Percentiles rank a stretch among this genome's conserved stretches.
phyloP scores from a whole-genome alignment of 2,797 vertebrate genomes.

The Ciconia nigra region DNA sequence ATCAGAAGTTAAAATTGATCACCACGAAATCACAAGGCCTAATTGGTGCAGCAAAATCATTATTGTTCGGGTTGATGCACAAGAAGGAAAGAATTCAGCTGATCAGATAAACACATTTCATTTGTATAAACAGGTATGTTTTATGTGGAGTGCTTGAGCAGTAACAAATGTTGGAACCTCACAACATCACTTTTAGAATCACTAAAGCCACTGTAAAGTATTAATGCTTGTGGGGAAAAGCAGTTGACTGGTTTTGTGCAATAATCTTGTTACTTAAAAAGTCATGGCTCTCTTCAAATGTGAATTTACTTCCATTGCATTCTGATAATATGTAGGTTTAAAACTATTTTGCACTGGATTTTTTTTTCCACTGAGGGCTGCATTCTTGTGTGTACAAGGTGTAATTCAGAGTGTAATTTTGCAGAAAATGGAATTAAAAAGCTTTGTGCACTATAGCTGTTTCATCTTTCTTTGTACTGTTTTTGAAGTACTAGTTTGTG shows the following conservation, averaged over 20 bases:
- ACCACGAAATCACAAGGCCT: not conserved
- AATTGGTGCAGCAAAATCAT: not conserved
- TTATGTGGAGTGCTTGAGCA: not conserved
- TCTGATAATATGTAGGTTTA: not conserved
- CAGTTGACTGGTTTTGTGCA: not conserved
- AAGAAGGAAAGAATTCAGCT: not conserved
- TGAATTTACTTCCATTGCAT: not conserved
- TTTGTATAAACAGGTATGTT: not conserved
- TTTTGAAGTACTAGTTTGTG: not conserved
- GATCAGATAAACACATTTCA: not conserved
- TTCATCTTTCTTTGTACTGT: not conserved
- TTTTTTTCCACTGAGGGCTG: not conserved
- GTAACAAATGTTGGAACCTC: not conserved
- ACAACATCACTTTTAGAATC: not conserved
- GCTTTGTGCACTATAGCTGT: not conserved
- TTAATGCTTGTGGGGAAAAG: not conserved
- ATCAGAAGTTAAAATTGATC: not conserved
- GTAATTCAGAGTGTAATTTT: not conserved
- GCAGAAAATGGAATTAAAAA: not conserved
- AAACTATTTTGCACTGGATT: not conserved
- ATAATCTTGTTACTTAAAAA: not conserved
- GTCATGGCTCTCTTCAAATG: constrained; percentile 5
- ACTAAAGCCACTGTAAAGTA: not conserved
- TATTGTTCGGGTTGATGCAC: not conserved
- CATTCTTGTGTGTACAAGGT: not conserved